Evolutionary conservation across 2,888 invertebrate genomes (phyloP), one percentile per base, ranked within the genome.

Genomic region (Julus scandinavius): DNA sequence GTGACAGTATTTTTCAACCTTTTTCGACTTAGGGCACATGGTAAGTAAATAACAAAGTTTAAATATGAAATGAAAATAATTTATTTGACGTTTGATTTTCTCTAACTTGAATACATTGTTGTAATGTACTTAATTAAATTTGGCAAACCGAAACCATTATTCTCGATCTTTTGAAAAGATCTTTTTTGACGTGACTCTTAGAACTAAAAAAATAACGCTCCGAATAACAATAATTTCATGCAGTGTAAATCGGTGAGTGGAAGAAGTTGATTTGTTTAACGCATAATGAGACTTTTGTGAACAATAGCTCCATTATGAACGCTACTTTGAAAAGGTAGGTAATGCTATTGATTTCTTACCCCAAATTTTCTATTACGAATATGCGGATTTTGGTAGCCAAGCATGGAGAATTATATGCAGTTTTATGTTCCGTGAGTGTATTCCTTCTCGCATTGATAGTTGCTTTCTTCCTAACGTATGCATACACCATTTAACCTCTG

Each of bases 311-410:
- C 80, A 80, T 80, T 80, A 80, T 38, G 38, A 80, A 80, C 38
- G 80, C 80, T 40, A 38, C 38, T 40, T 80, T 15, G 80, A 15
- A 80, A 80, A 80, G 80, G 80, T 80, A 80, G 80, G 38, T 80
- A 80, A 80, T 80, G 80, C 29, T 80, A 80, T 80, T 80, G 80
- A 80, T 80, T 80, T 40, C 17, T 80, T 80, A 38, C 38, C 38
- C 38, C 38, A 38, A 80, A 80, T 38, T 80, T 29, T 80, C 80
- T 38, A 80, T 80, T 80, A 80, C 80, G 80, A 80, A 80, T 40
- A 80, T 80, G 80, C 80, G 80, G 80, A 80, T 80, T 80, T 80
- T 80, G 80, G 13, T 40, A 80, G 80, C 80, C 80, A 40, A 40
- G 80, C 80, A 80, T 80, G 80, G 80, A 80, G 80, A 80, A 80